Base-by-base conservation (phyloP, 2,888 invertebrate genomes). In the Vandiemenella viatica region DNA sequence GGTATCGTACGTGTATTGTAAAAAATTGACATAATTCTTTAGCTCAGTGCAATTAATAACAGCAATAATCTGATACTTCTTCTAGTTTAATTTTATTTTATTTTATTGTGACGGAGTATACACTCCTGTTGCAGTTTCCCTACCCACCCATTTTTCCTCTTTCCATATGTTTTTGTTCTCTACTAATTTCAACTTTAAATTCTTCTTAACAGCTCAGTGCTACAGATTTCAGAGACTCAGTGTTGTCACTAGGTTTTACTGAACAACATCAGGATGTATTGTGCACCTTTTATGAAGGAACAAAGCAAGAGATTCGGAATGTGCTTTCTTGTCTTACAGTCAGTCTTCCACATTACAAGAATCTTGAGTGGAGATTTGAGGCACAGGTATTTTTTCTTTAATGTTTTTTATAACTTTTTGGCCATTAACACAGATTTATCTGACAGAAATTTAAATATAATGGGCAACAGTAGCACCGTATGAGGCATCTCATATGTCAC, bases 361-460 rank as follows among this genome's bases (percentile, higher is more conserved):
- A 79, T 59, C 63, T 81, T 48, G 74, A 79, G 55, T 81, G 81
- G 81, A 68, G 80, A 54, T 70, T 80, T 56, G 79, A 81, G 66
- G 73, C 74, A 5, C 74, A 75, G 65, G 75, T 74, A 61, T 50
- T n/a, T n/a, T n/a, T n/a, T n/a, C n/a, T n/a, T 26, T 13, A 26
- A 13, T 26, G 26, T 7, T 26, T 26, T 13, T 13, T 8, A 26
- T 8, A 26, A 7, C 13, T 26, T 26, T 26, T 26, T 8, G 26
- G 26, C 26, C 26, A 26, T 7, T 26, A 13, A 26, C 26, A n/a
- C n/a, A n/a, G n/a, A n/a, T n/a, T n/a, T n/a, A n/a, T n/a, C n/a
- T n/a, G n/a, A n/a, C n/a, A n/a, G n/a, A n/a, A n/a, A n/a, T n/a
- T n/a, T n/a, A n/a, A n/a, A n/a, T n/a, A n/a, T n/a, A n/a, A n/a